These are phyloP conservation scores for Drosophila maculinotata DNA, from an alignment of 2,888 invertebrate species.

Conservation along the genomic window DNA sequence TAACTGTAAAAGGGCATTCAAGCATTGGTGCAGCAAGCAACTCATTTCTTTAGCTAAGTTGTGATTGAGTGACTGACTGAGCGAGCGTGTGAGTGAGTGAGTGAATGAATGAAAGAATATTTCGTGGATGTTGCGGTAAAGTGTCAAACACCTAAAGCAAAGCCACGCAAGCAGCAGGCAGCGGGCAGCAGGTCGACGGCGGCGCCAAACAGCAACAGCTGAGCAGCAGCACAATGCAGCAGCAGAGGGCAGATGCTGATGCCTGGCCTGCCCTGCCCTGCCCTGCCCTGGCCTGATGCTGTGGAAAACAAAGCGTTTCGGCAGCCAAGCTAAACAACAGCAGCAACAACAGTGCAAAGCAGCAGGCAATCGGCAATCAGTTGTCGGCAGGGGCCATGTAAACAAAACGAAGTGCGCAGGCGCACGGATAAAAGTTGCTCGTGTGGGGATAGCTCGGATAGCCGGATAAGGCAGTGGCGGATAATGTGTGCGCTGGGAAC, in stretches of 20 bases:
- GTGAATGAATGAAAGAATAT: conserved; percentile 30
- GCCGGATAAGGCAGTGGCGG: conserved; percentile 50
- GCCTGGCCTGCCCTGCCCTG: neutral
- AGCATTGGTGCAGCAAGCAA: neutral
- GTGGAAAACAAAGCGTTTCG: conserved; percentile 50
- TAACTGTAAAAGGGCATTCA: conserved; percentile 10
- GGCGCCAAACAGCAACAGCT: conserved; percentile 39
- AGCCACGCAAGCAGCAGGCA: too few species aligned
- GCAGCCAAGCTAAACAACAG: conserved; percentile 26
- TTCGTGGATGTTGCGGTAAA: conserved; percentile 51
- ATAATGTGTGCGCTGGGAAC: conserved; percentile 63
- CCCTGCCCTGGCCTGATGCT: neutral
- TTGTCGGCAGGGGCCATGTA: conserved; percentile 57
- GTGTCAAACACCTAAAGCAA: conserved; percentile 66
- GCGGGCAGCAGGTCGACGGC: too few species aligned
- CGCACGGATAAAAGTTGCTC: conserved; percentile 61
- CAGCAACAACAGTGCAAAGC: conserved; percentile 28
- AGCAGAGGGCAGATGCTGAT: conserved; percentile 16
- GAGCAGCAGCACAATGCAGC: conserved; percentile 27
- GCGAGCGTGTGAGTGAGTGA: conserved; percentile 15
- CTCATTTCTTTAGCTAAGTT: neutral
- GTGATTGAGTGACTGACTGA: too few species aligned
- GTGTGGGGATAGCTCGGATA: conserved; percentile 47
- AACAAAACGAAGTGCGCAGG: conserved; percentile 61
- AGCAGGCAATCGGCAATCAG: conserved; percentile 18